Conservation (phyloP, 2,113 vertebrate genomes). For the Lichenostomus cassidix region DNA sequence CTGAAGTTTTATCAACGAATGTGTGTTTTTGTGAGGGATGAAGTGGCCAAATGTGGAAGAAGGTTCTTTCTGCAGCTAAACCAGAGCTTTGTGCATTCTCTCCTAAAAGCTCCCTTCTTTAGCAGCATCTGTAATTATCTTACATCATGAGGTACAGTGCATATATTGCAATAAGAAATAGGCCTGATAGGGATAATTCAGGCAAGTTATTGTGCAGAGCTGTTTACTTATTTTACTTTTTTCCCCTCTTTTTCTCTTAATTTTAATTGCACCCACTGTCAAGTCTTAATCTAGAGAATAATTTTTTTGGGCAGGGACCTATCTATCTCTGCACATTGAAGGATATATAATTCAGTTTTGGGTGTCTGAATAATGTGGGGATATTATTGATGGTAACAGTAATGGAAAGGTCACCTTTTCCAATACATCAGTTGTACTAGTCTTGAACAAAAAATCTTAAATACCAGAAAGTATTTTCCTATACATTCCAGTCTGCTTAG, state of each 20-base stretch:
- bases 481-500: background rate
- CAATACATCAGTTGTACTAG: background rate
- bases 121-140: background rate
- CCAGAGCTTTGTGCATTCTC: background rate
- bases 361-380: background rate
- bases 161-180: background rate
- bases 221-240: background rate
- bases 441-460: background rate
- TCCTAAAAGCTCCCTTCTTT: background rate
- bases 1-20: background rate
- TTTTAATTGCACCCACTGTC: background rate
- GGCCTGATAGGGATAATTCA: background rate
- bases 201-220: background rate
- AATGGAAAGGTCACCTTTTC: background rate
- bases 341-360: background rate
- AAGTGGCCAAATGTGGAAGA: background rate
- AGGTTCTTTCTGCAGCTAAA: background rate
- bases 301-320: background rate
- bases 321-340: background rate
- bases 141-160: background rate
- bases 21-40: background rate
- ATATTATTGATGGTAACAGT: background rate
- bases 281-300: background rate
- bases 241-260: background rate
- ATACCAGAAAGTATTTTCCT: background rate